Conservation (phyloP, 2,797 vertebrate genomes). For the Poeciliopsis gracilis region DNA sequence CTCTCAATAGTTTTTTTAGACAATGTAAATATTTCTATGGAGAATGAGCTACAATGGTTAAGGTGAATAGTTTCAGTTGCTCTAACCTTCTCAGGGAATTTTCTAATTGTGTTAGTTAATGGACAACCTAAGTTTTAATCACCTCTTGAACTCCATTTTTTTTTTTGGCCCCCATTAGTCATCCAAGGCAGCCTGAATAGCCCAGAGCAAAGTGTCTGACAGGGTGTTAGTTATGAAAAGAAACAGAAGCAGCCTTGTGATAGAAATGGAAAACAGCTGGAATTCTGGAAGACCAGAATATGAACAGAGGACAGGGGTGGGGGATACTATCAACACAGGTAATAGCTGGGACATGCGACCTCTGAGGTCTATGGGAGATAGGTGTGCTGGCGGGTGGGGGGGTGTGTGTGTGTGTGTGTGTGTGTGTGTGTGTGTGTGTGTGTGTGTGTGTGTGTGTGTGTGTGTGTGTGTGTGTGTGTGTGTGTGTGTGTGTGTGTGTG, state of each 20-base stretch:
- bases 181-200: constrained; percentile 60
- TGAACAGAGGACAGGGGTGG: constrained; percentile 52
- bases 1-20: not conserved
- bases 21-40: constrained; percentile 32
- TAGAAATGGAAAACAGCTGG: constrained; percentile 63
- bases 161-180: constrained; percentile 55
- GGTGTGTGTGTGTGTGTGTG: constrained; percentile 18
- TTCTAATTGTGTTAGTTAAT: constrained; percentile 70
- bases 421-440: constrained; percentile 28
- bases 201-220: constrained; percentile 54
- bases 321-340: constrained; percentile 67
- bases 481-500: constrained; percentile 28
- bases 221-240: constrained; percentile 48
- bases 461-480: constrained; percentile 6
- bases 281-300: constrained; percentile 54
- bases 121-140: constrained; percentile 73
- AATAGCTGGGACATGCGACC: constrained; percentile 70
- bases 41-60: constrained; percentile 36
- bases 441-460: constrained; percentile 31
- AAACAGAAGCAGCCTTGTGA: constrained; percentile 34
- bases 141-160: constrained; percentile 63
- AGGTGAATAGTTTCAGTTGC: constrained; percentile 35
- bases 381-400: constrained; percentile 36
- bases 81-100: constrained; percentile 48
- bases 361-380: constrained; percentile 47